Base-by-base conservation (phyloP, 2,888 invertebrate species). In the Ommatoiulus sabulosus region DNA sequence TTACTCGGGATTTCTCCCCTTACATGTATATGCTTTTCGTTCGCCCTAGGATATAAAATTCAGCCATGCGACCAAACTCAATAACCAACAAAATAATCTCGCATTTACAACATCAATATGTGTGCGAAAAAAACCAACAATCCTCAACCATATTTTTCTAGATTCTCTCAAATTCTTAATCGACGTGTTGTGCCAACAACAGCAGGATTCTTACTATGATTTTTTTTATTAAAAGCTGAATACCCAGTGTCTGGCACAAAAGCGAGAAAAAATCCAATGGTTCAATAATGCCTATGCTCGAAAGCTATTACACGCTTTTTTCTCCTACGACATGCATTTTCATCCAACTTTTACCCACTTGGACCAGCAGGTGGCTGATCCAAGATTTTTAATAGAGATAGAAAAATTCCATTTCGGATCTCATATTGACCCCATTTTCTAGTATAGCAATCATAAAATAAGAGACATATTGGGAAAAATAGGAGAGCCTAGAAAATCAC, bases 381-480 rank as follows among this genome's bases (percentile, higher is more conserved):
- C 72, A 72, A 72, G 72, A 72, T 72, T 72, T 72, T 72, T 72
- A 72, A 72, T 72, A 72, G 72, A 72, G 72, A 72, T 72, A 72
- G 72, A 72, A 72, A 72, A 72, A 72, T 72, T 72, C 72, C 72
- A 72, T 72, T 72, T 72, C 72, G 24, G 24, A 10, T 7, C 24
- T 24, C 8, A 20, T n/a, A 24, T 72, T 72, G 72, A 72, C 72
- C 72, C 24, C 24, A 72, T 72, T 72, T 72, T 24, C 63, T 72
- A n/a, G 24, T 4, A 24, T 24, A 5, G 72, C 72, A 24, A 72
- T 72, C 72, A 7, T 72, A 10, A 72, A n/a, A 3, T 72, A 72
- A 24, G 24, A n/a, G 72, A 3, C 72, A 24, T 72, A 24, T 24
- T 10, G 24, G 24, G 24, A 8, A 72, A 24, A 24, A 10, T 72